Conservation (phyloP, 2,797 vertebrate genomes). For the Salmo trutta region DNA sequence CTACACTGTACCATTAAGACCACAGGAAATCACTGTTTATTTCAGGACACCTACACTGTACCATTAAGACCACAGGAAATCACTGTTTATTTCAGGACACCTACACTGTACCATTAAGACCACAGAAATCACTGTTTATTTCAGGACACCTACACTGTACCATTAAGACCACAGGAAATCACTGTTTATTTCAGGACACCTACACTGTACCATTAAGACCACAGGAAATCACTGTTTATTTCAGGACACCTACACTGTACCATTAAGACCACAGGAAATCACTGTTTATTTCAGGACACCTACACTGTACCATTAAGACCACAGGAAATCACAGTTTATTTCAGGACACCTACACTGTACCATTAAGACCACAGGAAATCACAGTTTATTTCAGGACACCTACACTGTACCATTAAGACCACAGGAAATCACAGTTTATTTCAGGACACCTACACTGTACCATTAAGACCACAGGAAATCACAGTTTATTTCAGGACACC, state of each 20-base stretch:
- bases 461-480: neutral
- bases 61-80: no score
- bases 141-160: no score
- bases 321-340: neutral
- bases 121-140: no score
- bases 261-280: no score
- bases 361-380: neutral
- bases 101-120: no score
- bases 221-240: neutral
- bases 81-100: no score
- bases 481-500: neutral
- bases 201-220: neutral
- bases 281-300: neutral
- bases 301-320: neutral
- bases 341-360: slow-evolving; percentile 6
- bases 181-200: neutral
- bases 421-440: neutral
- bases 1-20: no score
- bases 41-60: no score
- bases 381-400: neutral
- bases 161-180: no score
- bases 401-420: neutral
- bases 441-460: neutral
- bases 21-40: no score
- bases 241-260: slow-evolving; percentile 1